phyloP scores from a whole-genome alignment of 2,888 invertebrate species.

The Tachina grossa region DNA sequence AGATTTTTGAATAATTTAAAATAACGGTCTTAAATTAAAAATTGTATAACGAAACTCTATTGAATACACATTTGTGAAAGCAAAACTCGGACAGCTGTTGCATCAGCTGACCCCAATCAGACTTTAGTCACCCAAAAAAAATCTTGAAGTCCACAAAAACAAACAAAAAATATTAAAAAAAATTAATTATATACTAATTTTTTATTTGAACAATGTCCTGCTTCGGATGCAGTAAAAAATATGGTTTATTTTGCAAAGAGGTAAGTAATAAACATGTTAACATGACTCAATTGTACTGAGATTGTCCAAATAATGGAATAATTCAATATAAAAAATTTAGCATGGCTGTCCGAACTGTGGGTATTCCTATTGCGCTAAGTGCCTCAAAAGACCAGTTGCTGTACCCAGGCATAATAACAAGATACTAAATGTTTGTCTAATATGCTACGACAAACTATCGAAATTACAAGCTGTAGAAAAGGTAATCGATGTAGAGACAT shows the following conservation, averaged over 20 bases:
- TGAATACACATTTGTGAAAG: background rate
- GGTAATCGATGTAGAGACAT: constrained; percentile 76
- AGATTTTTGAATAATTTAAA: constrained; percentile 8
- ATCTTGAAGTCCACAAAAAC: background rate
- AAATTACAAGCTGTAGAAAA: constrained; percentile 75
- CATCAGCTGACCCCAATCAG: constrained; percentile 25
- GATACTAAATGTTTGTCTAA: constrained; percentile 87
- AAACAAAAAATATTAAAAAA: constrained; percentile 11
- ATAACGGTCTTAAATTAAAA: constrained; percentile 1
- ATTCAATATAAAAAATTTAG: constrained; percentile 82
- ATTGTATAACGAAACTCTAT: constrained; percentile 25
- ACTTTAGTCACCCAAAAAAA: background rate
- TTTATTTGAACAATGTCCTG: constrained; percentile 86
- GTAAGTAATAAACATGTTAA: constrained; percentile 82
- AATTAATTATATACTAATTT: background rate
- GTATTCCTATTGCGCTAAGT: constrained; percentile 92
- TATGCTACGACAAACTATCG: constrained; percentile 80
- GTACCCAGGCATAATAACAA: constrained; percentile 85
- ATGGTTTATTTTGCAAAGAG: constrained; percentile 89
- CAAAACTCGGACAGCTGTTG: constrained; percentile 21
- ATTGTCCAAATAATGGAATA: background rate
- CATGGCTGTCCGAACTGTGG: constrained; percentile 93
- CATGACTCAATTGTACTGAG: constrained; percentile 28
- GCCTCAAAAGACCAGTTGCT: constrained; percentile 88
- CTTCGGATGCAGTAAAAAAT: constrained; percentile 88